Percentiles rank a stretch among this genome's conserved stretches.
These are phyloP conservation scores for Chunga burmeisteri DNA, from an alignment of 2,113 vertebrate species.

Conservation along the genomic window DNA sequence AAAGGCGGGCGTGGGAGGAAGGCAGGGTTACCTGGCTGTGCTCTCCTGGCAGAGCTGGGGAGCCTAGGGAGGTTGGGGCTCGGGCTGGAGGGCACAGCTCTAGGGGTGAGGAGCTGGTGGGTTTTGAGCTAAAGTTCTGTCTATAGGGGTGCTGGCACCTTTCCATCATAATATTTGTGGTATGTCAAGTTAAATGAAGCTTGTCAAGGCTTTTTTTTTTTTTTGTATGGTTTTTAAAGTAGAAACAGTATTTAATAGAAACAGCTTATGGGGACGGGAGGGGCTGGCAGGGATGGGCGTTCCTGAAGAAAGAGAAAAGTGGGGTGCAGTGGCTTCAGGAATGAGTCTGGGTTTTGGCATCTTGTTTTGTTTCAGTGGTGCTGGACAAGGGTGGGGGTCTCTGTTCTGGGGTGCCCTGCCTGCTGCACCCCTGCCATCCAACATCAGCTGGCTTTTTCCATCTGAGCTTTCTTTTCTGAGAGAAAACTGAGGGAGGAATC, in stretches of 20 bases:
- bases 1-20: not conserved
- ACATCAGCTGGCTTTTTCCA: not conserved
- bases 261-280: rapidly evolving
- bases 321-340: not conserved
- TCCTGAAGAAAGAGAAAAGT: not conserved
- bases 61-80: too few species aligned
- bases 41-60: too few species aligned
- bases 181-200: not conserved
- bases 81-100: too few species aligned
- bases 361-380: not conserved
- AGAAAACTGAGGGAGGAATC: not conserved
- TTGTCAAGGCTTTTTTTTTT: not conserved
- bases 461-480: not conserved
- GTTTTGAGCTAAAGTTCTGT: not conserved
- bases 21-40: too few species aligned
- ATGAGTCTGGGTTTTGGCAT: too few species aligned
- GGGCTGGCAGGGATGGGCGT: not conserved
- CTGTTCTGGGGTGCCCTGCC: too few species aligned
- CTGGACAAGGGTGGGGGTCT: not conserved
- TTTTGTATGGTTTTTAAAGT: not conserved
- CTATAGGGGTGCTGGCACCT: not conserved
- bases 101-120: not conserved
- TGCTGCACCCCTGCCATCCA: not conserved
- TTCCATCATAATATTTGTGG: not conserved
- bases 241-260: not conserved